phyloP scores from a whole-genome alignment of 2,888 invertebrate genomes.

The Cantharis rustica region DNA sequence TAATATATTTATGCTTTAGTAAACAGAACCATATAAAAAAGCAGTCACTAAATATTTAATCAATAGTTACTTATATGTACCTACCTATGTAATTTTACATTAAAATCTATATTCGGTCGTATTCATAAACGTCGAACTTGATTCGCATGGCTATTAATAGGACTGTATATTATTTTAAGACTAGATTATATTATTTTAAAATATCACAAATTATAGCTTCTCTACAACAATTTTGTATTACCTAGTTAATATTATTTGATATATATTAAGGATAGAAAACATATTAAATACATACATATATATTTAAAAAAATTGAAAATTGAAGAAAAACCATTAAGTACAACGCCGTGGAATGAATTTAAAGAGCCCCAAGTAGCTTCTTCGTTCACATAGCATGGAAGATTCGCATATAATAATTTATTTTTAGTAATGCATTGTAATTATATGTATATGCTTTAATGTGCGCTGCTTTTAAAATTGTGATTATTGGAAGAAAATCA shows the following conservation, averaged over 20 bases:
- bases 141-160: not conserved
- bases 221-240: not conserved
- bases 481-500: not conserved
- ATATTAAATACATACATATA: not conserved
- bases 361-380: not conserved
- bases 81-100: not conserved
- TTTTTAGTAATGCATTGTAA: not conserved
- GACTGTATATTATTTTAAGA: not conserved
- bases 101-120: not conserved
- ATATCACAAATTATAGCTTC: not conserved
- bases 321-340: not conserved
- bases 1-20: slow-evolving; percentile 5
- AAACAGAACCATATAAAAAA: slow-evolving; percentile 5
- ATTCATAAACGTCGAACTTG: not conserved
- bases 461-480: not conserved
- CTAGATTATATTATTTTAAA: not conserved
- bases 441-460: not conserved
- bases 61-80: not conserved
- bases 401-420: not conserved
- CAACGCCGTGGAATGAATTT: not conserved
- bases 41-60: slow-evolving; percentile 1
- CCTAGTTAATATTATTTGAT: not conserved
- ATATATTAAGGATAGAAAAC: not conserved
- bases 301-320: not conserved
- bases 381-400: not conserved